Percentiles rank a stretch among this genome's conserved stretches.
Conservation (phyloP, 23 tunicate species). For the Pegea sp. region DNA sequence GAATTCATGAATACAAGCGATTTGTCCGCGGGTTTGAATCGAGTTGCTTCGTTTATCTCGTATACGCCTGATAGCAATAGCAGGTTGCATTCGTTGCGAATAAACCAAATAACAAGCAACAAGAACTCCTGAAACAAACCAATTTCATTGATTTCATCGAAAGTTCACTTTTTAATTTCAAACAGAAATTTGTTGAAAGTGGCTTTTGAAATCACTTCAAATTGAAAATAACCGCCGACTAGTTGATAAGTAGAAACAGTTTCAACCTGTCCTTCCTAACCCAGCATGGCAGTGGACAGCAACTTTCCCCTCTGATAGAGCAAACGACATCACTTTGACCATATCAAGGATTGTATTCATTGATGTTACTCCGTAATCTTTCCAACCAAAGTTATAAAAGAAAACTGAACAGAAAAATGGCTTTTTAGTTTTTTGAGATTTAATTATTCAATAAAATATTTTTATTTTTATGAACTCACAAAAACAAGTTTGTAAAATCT, state of each 20-base stretch:
- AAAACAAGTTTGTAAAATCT: too few relatives aligned
- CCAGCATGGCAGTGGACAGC: conserved; percentile 99
- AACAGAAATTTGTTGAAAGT: too few relatives aligned
- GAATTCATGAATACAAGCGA: conserved; percentile 78
- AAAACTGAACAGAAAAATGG: conserved; percentile 28
- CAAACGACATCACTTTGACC: conserved; percentile 92
- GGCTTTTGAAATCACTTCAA: background rate
- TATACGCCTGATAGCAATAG: conserved; percentile 46
- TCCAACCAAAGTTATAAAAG: conserved; percentile 90
- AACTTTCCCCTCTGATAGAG: conserved; percentile 75
- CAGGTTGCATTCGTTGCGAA: conserved; percentile 64
- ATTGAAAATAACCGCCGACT: background rate
- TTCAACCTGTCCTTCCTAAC: conserved; percentile 74
- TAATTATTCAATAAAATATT: background rate
- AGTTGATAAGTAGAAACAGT: background rate
- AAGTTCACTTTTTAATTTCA: too few relatives aligned
- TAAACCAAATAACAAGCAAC: conserved; percentile 83
- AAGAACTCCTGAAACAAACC: conserved; percentile 75
- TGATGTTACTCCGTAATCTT: conserved; percentile 83
- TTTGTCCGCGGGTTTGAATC: conserved; percentile 89
- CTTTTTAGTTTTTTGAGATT: background rate
- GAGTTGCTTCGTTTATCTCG: conserved; percentile 60
- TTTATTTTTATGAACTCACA: too few relatives aligned
- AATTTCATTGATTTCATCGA: too few relatives aligned
- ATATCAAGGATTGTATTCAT: conserved; percentile 73